Evolutionary conservation across 2,113 vertebrate genomes (phyloP).

Genomic region (Pandion haliaetus): DNA sequence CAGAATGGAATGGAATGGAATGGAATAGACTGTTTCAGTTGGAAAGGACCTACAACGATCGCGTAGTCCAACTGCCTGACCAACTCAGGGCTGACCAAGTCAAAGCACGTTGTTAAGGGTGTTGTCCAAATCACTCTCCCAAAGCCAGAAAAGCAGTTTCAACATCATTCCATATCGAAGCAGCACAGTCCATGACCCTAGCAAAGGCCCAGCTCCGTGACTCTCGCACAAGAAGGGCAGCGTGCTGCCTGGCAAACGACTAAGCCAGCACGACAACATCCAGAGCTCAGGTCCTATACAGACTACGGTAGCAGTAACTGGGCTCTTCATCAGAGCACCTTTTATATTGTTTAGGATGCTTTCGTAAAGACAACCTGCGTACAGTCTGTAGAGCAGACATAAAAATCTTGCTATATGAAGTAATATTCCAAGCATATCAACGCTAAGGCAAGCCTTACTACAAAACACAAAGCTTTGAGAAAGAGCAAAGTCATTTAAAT

Average conservation of each 20-base stretch:
- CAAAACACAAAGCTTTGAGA: neutral
- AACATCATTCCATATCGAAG: fast-evolving
- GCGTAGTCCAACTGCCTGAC: neutral
- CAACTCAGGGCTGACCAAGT: neutral
- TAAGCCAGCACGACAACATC: neutral
- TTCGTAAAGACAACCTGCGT: neutral
- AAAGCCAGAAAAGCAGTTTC: neutral
- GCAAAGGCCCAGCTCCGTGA: neutral
- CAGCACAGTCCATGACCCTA: neutral
- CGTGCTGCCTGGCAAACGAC: neutral
- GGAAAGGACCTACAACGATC: neutral
- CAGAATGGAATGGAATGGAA: neutral
- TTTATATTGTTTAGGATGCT: neutral
- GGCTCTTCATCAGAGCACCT: neutral
- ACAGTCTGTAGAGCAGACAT: neutral
- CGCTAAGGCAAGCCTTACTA: neutral
- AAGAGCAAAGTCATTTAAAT: neutral
- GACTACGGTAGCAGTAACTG: neutral
- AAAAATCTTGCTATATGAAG: neutral
- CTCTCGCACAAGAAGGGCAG: neutral
- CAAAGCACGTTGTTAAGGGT: neutral
- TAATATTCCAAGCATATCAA: neutral
- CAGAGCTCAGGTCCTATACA: neutral
- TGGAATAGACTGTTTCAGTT: neutral
- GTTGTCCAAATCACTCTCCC: neutral